Percentiles rank a stretch among this genome's conserved stretches.
These are phyloP conservation scores for Margaritifera margaritifera DNA, from an alignment of 2,888 invertebrate genomes.

Conservation along the genomic window DNA sequence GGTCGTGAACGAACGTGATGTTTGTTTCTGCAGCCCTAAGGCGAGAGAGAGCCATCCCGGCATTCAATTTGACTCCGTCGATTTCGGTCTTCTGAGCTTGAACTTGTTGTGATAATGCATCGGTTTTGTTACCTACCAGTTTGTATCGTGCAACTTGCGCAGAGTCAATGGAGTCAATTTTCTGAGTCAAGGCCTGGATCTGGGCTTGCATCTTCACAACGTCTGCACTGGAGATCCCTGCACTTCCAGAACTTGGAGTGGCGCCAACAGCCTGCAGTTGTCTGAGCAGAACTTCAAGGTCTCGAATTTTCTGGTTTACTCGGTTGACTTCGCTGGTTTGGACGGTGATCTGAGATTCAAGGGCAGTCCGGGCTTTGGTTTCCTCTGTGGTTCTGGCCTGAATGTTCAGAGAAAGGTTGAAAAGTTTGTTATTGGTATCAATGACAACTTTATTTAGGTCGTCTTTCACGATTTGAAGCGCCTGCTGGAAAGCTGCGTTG, in stretches of 20 bases:
- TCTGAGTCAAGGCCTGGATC: constrained; percentile 24
- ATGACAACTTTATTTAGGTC: constrained; percentile 23
- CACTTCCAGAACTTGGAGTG: constrained; percentile 6
- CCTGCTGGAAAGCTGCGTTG: constrained; percentile 22
- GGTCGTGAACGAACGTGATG: constrained; percentile 25
- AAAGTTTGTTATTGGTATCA: constrained; percentile 32
- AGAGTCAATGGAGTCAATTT: neutral
- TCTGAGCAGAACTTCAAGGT: constrained; percentile 21
- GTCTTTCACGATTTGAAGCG: constrained; percentile 21
- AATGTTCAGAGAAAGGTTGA: constrained; percentile 20
- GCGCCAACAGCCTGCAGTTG: constrained; percentile 12
- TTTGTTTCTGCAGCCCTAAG: constrained; percentile 18
- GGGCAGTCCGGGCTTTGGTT: constrained; percentile 20
- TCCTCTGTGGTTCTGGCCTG: constrained; percentile 25
- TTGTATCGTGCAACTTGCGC: no score
- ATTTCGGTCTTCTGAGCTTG: constrained; percentile 18
- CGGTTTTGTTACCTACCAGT: neutral
- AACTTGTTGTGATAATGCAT: constrained; percentile 11
- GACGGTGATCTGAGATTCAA: constrained; percentile 23
- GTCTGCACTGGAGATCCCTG: constrained; percentile 27
- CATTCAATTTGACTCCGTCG: constrained; percentile 9
- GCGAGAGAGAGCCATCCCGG: constrained; percentile 14
- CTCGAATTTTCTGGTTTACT: constrained; percentile 27
- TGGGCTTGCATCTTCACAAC: constrained; percentile 23
- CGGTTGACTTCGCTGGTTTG: constrained; percentile 27